Base-by-base conservation (phyloP, 1,140 invertebrate species). In the Brachionus rotundiformis region DNA sequence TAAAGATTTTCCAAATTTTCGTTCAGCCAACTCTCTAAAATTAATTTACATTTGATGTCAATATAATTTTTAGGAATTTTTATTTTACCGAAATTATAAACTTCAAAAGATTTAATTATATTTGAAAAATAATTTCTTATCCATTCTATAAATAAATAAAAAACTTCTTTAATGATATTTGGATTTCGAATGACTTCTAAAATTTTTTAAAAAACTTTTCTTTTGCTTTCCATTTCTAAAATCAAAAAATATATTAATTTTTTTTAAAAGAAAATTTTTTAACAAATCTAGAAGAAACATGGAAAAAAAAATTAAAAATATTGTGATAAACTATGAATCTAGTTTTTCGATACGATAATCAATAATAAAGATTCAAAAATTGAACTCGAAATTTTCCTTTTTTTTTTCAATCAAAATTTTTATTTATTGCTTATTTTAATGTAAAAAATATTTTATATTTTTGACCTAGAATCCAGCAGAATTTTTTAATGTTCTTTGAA, bases 1-100 rank as follows among this genome's bases (percentile, higher is more conserved):
- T 63, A 63, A 29, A 25, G 59, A 33, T 63, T 63, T 63, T 63
- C 59, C 29, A 63, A 33, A 63, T 63, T 63, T 31, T 63, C 29
- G 25, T 31, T 29, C 0, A 63, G 59, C 29, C 29, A 63, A 0
- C 5, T 63, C 13, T 63, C 59, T 63, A 63, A 63, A 63, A 63
- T 63, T 29, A 63, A 29, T 63, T 63, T 63, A 63, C 44, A 49
- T 49, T 49, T 49, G 44, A 49, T 49, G 44, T 49, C 44, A 49
- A 49, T 49, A 49, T 49, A 49, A 49, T 2, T 49, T 49, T 49
- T 49, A 49, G 44, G 44, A 49, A 54, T 54, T 16, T 19, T 19
- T 19, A 7, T 54, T 54, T 54, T 54, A n/a, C 16, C 19, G 16
- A 54, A 54, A 54, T 19, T 19, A 54, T 19, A 54, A 54, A 19